Percentiles rank a stretch among this genome's conserved stretches.
Evolutionary conservation across 2,888 invertebrate species (phyloP).

Genomic region (Cephus sareptanus): DNA sequence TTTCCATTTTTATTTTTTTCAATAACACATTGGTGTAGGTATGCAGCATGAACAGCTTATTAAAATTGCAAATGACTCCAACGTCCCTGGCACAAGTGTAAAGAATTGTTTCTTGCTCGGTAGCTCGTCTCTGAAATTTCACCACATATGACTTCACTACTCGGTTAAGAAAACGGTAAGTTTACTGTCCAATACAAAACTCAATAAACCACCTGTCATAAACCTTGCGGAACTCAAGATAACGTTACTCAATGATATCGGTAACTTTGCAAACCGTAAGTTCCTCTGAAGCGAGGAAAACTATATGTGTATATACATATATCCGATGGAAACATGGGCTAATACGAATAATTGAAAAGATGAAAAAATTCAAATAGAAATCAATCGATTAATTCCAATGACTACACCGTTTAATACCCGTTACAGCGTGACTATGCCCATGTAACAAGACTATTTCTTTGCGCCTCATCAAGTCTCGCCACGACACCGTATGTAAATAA

Average conservation of each 20-base stretch:
- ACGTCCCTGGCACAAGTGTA: constrained; percentile 5
- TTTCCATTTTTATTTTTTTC: neutral
- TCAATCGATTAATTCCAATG: neutral
- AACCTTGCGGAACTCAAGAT: neutral
- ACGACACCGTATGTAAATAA: neutral
- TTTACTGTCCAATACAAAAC: neutral
- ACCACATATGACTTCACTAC: neutral
- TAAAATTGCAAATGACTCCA: constrained; percentile 39
- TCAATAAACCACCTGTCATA: neutral
- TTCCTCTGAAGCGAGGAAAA: neutral
- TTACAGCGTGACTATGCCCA: neutral
- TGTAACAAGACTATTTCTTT: neutral
- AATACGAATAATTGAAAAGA: neutral
- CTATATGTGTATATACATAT: neutral
- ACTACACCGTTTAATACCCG: neutral
- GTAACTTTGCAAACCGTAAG: neutral
- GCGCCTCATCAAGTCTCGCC: neutral
- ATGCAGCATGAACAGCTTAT: constrained; percentile 18
- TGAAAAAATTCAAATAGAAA: neutral
- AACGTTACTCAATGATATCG: neutral
- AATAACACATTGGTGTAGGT: neutral
- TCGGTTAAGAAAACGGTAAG: neutral
- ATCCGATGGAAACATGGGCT: neutral
- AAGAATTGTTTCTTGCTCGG: neutral
- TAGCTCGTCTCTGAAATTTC: neutral